Base-by-base conservation (phyloP, 30 jellyfish, hydroid and myxozoan genomes). In the Hydractinia echinata region DNA sequence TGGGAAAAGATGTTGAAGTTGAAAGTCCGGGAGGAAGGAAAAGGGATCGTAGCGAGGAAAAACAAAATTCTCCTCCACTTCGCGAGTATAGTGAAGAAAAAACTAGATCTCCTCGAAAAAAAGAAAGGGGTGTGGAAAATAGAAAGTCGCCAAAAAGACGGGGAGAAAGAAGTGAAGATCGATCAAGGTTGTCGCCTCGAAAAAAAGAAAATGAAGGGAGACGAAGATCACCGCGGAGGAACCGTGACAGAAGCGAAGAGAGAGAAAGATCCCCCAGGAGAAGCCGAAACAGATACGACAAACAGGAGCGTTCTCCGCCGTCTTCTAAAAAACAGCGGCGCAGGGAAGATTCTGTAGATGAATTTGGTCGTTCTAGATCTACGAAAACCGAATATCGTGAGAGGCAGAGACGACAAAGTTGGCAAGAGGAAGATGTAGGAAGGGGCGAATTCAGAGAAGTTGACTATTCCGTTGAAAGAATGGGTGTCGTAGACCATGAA, bases 301-400 rank as follows among this genome's bases (percentile, higher is more conserved):
- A 58, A 13, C 80, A 77, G 6, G 85, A 77, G 39, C 44, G 85
- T 6, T 55, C 20, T 5, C 10, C 85, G 52, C 74, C 9, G 7
- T 44, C 19, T n/a, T 51, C 7, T 8, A 71, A 71, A 52, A 54
- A 58, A 71, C 60, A 71, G 8, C 39, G 81, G n/a, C 9, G 81
- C 39, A 79, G 85, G 10, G 85, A 77, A 61, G 85, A 60, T 77
- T 77, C 85, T 4, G 85, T 77, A 5, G 85, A 77, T 58, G 85
- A 77, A 54, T 77, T 77, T 54, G 85, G 85, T 20, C 85, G 85
- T 18, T 74, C 83, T 48, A 74, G 54, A 50, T 74, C 83, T 11
- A 52, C 69, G 39, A 74, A 74, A 58, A 74, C 51, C 54, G 83
- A 74, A 51, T 74, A 74, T 50, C 69, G 54, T 48, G 50, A 49